Evolutionary conservation across 2,888 invertebrate species (phyloP).

Genomic region (Papilio protenor): DNA sequence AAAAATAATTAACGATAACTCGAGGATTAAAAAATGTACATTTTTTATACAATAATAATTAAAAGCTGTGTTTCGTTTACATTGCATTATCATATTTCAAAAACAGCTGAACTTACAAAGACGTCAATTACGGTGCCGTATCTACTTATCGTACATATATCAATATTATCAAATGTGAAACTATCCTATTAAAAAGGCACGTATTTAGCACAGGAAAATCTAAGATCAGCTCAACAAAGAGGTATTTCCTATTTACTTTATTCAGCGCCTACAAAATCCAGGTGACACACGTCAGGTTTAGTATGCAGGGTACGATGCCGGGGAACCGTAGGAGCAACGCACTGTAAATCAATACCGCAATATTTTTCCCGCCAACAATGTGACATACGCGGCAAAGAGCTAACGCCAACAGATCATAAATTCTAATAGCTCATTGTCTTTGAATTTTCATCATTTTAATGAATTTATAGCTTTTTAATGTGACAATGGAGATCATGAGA

Average conservation of each 20-base stretch:
- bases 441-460: not conserved
- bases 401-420: conserved; percentile 15
- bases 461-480: conserved; percentile 15
- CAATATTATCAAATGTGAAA: conserved; percentile 7
- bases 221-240: conserved; percentile 23
- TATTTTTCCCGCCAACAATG: conserved; percentile 25
- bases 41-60: not conserved
- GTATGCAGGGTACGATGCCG: conserved; percentile 27
- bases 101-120: conserved; percentile 17
- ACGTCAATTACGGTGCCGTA: not conserved
- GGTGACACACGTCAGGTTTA: not conserved
- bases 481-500: conserved; percentile 3
- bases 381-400: conserved; percentile 8
- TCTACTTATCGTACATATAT: not conserved
- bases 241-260: conserved; percentile 38
- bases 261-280: conserved; percentile 10
- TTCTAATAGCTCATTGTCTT: conserved; percentile 20
- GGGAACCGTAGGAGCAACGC: conserved; percentile 27
- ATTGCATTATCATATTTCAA: not conserved
- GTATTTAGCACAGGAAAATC: conserved; percentile 35
- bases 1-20: not conserved
- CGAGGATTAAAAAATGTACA: not conserved
- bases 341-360: conserved; percentile 10
- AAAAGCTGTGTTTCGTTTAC: not conserved
- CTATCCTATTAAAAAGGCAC: not conserved